Conservation (phyloP, 2,113 vertebrate species). For the Protomyctophum bolini region DNA sequence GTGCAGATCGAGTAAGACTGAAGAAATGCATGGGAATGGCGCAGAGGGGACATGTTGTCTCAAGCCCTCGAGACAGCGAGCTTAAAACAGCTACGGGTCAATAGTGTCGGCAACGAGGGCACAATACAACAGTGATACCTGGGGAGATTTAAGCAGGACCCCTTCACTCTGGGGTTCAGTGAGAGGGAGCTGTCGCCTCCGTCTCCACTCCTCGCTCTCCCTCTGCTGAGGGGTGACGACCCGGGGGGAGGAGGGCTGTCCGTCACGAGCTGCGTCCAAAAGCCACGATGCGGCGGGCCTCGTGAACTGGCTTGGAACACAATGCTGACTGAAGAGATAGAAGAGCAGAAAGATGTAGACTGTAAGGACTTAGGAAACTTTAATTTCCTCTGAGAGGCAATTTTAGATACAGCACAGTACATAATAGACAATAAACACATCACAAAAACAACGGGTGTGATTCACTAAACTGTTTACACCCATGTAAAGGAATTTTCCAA, state of each 20-base stretch:
- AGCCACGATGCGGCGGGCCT: conserved; percentile 76
- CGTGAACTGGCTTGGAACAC: conserved; percentile 77
- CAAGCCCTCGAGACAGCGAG: not conserved
- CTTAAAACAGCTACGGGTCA: not conserved
- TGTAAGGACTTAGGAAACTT: too few species aligned
- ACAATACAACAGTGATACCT: conserved; percentile 76
- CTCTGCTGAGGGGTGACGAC: conserved; percentile 18
- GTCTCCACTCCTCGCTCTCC: conserved; percentile 54
- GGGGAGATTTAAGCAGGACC: conserved; percentile 79
- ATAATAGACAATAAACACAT: too few species aligned
- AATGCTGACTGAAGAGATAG: conserved; percentile 81
- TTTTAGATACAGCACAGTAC: too few species aligned
- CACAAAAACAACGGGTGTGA: too few species aligned
- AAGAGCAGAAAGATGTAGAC: conserved; percentile 21
- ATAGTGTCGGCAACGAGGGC: not conserved
- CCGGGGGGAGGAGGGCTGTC: conserved; percentile 43
- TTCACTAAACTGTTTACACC: too few species aligned
- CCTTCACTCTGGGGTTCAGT: conserved; percentile 61
- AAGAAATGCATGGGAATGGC: not conserved
- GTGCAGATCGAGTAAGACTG: not conserved
- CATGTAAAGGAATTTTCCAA: too few species aligned
- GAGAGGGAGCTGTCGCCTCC: conserved; percentile 56
- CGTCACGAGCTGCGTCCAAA: conserved; percentile 74
- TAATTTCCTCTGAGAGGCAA: too few species aligned
- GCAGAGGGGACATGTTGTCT: not conserved